Evolutionary conservation across 2,888 invertebrate genomes (phyloP), one percentile per base, ranked within the genome.

Genomic region (Rhingia campestris): DNA sequence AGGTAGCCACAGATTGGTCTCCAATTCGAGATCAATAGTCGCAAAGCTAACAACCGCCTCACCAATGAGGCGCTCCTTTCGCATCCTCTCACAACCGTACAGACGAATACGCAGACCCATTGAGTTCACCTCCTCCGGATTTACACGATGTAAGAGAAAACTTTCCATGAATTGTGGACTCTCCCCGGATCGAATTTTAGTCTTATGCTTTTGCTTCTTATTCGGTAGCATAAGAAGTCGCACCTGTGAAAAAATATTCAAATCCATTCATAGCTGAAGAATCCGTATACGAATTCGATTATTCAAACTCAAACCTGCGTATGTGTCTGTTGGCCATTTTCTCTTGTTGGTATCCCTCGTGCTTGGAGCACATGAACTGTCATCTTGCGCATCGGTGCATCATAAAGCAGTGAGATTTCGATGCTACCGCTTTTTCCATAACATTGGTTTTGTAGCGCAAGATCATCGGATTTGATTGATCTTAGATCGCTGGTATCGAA

Each of bases 171-270:
- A 98, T 89, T 97, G 96, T 0, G 98, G 98, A 90, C 95, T 96
- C 89, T 97, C 96, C 0, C 98, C 98, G 73, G 96, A 95, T 74
- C 97, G 94, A 86, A 98, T 97, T 92, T 98, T 97, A 32, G 98
- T 98, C 92, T 98, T 98, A 91, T 96, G 96, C 89, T 97, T 97
- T 90, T 98, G 98, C 91, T 98, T 98, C 90, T 98, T 97, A 89
- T 96, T 94, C 4, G 98, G 98, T 86, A 98, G 92, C 88, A 98
- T 93, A 56, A 98, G 94, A 87, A 98, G 93, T 86, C 98, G 94
- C 85, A 98, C 97, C 95, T 97, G 92, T 45, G 10, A 39, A 73
- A 33, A n/a, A 32, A 56, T 12, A 70, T 49, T 6, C 12, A 53
- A 32, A 33, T 74, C 10, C 6, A 47, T 12, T 4, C 35, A 32